phyloP scores from a whole-genome alignment of 2,797 vertebrate species.

The Petrocephalus schoutedeni region DNA sequence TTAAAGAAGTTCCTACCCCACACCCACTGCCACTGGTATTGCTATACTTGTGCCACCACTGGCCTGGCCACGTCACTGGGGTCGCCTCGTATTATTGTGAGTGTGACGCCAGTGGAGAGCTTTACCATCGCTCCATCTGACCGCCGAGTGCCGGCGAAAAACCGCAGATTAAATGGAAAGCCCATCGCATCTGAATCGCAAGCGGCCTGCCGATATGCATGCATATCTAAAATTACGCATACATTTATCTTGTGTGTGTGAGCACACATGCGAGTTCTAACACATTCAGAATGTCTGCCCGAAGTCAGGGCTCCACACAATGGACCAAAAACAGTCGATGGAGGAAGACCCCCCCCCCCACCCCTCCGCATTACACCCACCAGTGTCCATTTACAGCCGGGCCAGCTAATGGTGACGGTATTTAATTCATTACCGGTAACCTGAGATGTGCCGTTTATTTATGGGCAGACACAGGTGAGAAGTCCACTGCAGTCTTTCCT shows the following conservation, averaged over 20 bases:
- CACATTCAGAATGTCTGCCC: background rate
- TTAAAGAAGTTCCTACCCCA: slow-evolving; percentile 38
- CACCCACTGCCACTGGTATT: background rate
- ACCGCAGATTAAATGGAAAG: slow-evolving; percentile 31
- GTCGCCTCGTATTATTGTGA: slow-evolving; percentile 24
- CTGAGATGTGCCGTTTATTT: background rate
- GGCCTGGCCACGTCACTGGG: slow-evolving; percentile 49
- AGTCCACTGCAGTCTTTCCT: background rate
- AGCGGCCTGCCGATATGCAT: background rate
- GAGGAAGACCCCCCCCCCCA: background rate
- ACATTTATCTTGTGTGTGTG: background rate
- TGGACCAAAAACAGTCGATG: background rate
- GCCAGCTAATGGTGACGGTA: background rate
- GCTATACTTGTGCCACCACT: slow-evolving; percentile 28
- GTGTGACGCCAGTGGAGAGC: slow-evolving; percentile 28
- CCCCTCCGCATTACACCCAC: background rate
- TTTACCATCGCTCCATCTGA: slow-evolving; percentile 39
- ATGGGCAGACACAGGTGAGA: background rate
- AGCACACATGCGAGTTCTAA: background rate
- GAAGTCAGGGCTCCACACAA: background rate
- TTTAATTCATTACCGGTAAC: slow-evolving; percentile 9
- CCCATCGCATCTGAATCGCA: background rate
- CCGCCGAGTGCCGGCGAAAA: slow-evolving; percentile 35
- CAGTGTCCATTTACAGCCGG: background rate
- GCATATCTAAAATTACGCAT: background rate